phyloP scores from a whole-genome alignment of 2,888 invertebrate genomes.

The Lepas anatifera region DNA sequence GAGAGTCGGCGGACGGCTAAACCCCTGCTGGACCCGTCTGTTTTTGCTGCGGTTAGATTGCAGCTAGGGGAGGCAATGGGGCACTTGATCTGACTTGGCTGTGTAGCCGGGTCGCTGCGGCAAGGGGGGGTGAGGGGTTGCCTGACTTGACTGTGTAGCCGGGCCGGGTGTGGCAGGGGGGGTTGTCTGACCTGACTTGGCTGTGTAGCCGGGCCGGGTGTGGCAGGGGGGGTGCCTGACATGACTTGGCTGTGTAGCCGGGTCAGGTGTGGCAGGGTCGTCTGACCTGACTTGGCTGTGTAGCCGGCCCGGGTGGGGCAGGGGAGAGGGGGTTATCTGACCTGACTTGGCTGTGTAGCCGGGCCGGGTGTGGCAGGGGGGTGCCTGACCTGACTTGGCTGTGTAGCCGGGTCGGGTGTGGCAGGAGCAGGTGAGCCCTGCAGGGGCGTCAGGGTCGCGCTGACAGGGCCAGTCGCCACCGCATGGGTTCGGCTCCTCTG shows the following conservation, averaged over 20 bases:
- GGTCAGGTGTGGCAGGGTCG: neutral
- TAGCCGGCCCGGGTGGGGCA: neutral
- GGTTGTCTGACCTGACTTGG: too few relatives aligned
- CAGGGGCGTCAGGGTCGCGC: neutral
- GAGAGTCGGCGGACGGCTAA: too few relatives aligned
- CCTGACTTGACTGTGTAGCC: too few relatives aligned
- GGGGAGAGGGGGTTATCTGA: too few relatives aligned
- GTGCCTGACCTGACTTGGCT: neutral
- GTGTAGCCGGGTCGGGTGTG: neutral
- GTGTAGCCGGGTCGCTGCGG: neutral
- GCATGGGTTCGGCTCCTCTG: neutral
- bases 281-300: neutral
- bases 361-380: neutral
- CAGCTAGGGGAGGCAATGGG: neutral
- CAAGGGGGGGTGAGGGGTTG: too few relatives aligned
- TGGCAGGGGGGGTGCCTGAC: neutral
- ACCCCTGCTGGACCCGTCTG: too few relatives aligned
- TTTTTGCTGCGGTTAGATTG: too few relatives aligned
- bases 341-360: neutral
- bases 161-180: too few relatives aligned
- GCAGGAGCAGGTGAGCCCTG: neutral
- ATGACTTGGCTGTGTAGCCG: neutral
- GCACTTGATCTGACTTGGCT: neutral
- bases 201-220: too few relatives aligned
- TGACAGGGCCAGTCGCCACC: neutral